Base-by-base conservation (phyloP, 2,113 vertebrate species). In the Phainopepla nitens region DNA sequence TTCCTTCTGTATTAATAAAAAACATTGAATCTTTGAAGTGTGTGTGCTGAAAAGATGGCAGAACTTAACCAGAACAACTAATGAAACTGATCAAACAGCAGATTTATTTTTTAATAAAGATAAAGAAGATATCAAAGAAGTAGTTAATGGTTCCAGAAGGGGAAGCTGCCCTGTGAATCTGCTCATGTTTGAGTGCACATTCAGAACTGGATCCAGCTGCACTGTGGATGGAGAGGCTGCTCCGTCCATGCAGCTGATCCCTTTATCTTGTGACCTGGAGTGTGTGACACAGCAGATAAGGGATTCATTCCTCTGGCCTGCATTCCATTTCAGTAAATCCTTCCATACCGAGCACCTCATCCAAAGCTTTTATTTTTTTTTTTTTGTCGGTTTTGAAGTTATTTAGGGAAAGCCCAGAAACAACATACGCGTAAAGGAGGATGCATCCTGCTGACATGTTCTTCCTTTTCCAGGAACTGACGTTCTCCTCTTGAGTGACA, bases 381-480 rank as follows among this genome's bases (percentile, higher is more conserved):
- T 25, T 62, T 49, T 53, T 28, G 73, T 85, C 4, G 6, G 79
- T 90, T 91, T 75, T 88, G 71, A 90, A 96, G 96, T 96, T 97
- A 95, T 97, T 97, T 96, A 68, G 51, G 93, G 96, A 95, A 94
- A 82, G 76, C 50, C 35, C 49, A 86, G 80, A 68, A 89, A 71
- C 72, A 89, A 60, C 80, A 0, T 71, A 49, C 1, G 1, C 57
- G 53, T 72, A 39, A 66, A 94, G 60, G 28, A 95, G 77, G 94
- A 94, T 95, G 93, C 91, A 94, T 94, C 94, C 95, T 97, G 96
- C 93, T 96, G 94, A 94, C 91, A 56, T 53, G 65, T 35, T 60
- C 94, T 97, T 97, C 96, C 96, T 96, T 83, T 96, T 83, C 90
- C 96, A 88, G 96, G 96, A 97, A 93, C 88, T 97, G 95, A 97